These are phyloP conservation scores for Rhinolophus ferrumequinum DNA, from an alignment of 2,113 vertebrate genomes.

Conservation along the genomic window DNA sequence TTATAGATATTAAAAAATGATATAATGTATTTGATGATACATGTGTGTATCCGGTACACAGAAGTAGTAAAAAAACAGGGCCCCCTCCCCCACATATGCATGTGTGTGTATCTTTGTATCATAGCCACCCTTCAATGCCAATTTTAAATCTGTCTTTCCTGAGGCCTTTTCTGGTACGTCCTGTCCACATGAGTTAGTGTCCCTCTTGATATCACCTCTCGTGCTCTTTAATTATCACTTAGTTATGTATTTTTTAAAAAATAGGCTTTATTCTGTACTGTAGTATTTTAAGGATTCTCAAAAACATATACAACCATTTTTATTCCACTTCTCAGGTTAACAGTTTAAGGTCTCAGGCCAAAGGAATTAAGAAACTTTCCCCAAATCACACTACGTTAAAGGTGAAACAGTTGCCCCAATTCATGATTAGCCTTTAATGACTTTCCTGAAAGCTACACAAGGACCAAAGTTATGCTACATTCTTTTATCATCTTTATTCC, in stretches of 20 bases:
- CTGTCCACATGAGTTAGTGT: neutral
- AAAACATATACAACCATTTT: neutral
- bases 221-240: neutral
- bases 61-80: neutral
- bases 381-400: constrained; percentile 15
- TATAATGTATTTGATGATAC: neutral
- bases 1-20: neutral
- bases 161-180: neutral
- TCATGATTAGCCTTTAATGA: constrained; percentile 61
- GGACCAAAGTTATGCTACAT: neutral
- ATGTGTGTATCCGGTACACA: neutral
- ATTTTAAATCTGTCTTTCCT: neutral
- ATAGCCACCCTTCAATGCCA: neutral
- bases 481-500: constrained; percentile 26
- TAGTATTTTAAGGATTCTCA: constrained; percentile 27
- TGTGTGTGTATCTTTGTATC: neutral
- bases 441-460: neutral
- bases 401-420: constrained; percentile 24
- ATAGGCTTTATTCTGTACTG: neutral
- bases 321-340: neutral
- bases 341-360: neutral
- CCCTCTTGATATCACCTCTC: neutral
- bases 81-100: fast-evolving
- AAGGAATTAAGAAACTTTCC: constrained; percentile 6
- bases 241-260: neutral